These are phyloP conservation scores for Aviceda subcristata DNA, from an alignment of 2,113 vertebrate genomes.

Conservation along the genomic window DNA sequence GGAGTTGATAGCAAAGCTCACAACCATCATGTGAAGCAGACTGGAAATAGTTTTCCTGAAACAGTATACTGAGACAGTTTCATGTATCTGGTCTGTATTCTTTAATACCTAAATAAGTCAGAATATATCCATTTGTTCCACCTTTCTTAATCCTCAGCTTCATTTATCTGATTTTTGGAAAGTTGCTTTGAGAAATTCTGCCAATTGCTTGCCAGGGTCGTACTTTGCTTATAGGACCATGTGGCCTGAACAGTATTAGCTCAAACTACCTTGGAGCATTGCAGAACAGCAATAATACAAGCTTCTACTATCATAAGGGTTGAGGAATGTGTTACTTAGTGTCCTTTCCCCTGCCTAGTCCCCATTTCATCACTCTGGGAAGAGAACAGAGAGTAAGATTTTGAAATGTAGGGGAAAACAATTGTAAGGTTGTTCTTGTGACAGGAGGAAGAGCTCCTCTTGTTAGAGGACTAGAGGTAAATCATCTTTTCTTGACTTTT, in stretches of 20 bases:
- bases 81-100: background rate
- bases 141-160: background rate
- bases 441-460: background rate
- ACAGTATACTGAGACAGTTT: background rate
- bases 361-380: background rate
- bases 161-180: background rate
- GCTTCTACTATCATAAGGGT: background rate
- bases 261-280: background rate
- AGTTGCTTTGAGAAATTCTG: background rate
- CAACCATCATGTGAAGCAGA: background rate
- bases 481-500: background rate
- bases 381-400: background rate
- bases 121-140: background rate
- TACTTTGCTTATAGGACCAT: background rate
- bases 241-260: background rate
- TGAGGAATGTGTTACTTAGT: background rate
- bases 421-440: background rate
- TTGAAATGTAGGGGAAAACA: background rate
- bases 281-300: background rate
- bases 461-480: background rate
- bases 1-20: background rate
- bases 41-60: background rate
- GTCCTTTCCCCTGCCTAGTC: background rate
- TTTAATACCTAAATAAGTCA: background rate
- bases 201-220: background rate